A percentile compares a stretch with the other conserved stretches of the same genome.
phyloP scores from a whole-genome alignment of 2,113 vertebrate genomes.

The Lynx canadensis region DNA sequence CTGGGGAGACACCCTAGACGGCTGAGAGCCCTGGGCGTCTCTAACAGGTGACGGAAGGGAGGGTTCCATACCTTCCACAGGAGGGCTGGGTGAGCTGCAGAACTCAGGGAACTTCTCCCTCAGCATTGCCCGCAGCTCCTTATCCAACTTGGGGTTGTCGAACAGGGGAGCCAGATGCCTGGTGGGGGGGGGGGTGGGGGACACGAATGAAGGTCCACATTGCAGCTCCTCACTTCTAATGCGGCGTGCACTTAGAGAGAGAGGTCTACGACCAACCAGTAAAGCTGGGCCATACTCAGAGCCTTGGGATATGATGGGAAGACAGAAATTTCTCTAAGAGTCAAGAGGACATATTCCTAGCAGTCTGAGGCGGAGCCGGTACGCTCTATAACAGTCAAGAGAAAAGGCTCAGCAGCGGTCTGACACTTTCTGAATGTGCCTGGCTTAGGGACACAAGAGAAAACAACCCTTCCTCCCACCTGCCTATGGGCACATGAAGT shows the following conservation, averaged over 20 bases:
- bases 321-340: not conserved
- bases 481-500: not conserved
- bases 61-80: slow-evolving; percentile 91
- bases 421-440: not conserved
- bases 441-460: not conserved
- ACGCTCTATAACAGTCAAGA: not conserved
- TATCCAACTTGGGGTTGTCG: slow-evolving; percentile 97
- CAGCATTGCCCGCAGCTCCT: slow-evolving; percentile 96
- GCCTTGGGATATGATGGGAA: not conserved
- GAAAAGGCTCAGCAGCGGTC: not conserved
- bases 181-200: not conserved
- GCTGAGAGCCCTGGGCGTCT: not conserved
- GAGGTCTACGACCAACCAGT: not conserved
- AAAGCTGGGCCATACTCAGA: not conserved
- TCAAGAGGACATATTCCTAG: not conserved
- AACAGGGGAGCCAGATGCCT: slow-evolving; percentile 96
- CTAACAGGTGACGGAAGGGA: not conserved
- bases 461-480: not conserved
- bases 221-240: not conserved
- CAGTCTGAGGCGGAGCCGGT: not conserved
- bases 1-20: not conserved
- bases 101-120: slow-evolving; percentile 98
- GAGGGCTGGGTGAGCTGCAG: slow-evolving; percentile 95
- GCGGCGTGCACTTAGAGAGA: not conserved
- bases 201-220: not conserved